Conservation (phyloP, 2,888 invertebrate species). For the Schizaphis graminum region DNA sequence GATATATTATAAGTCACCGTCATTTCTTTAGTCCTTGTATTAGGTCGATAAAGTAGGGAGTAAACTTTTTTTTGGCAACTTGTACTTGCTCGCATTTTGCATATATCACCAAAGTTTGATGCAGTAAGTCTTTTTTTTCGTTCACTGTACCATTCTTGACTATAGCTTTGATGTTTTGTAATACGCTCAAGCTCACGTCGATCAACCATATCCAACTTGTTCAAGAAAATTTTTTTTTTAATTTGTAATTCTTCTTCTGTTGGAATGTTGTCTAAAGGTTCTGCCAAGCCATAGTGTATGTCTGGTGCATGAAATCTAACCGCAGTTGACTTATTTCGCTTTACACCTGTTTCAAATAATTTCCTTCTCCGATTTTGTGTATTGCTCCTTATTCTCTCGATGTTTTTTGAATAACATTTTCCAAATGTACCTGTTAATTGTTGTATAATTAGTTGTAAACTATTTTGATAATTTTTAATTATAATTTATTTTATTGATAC, state of each 20-base stretch:
- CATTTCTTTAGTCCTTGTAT: no score
- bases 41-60: background rate
- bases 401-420: background rate
- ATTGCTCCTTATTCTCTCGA: background rate
- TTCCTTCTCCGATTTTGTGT: background rate
- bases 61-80: conserved; percentile 10
- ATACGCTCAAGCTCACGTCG: background rate
- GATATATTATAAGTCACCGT: no score
- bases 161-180: conserved; percentile 20
- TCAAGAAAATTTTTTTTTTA: no score
- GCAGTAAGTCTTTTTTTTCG: conserved; percentile 11
- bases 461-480: no score
- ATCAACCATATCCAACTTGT: background rate
- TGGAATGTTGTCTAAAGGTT: conserved; percentile 9
- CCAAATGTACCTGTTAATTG: background rate
- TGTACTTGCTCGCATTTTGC: conserved; percentile 10
- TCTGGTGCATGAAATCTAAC: conserved; percentile 9
- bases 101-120: background rate
- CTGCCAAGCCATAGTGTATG: conserved; percentile 11
- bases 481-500: no score
- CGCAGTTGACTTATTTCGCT: background rate
- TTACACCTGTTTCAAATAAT: conserved; percentile 3
- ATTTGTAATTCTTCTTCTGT: background rate
- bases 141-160: conserved; percentile 2
- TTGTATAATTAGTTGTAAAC: no score